Base-by-base conservation (phyloP, 1,140 invertebrate species). In the Drosophila ficusphila region DNA sequence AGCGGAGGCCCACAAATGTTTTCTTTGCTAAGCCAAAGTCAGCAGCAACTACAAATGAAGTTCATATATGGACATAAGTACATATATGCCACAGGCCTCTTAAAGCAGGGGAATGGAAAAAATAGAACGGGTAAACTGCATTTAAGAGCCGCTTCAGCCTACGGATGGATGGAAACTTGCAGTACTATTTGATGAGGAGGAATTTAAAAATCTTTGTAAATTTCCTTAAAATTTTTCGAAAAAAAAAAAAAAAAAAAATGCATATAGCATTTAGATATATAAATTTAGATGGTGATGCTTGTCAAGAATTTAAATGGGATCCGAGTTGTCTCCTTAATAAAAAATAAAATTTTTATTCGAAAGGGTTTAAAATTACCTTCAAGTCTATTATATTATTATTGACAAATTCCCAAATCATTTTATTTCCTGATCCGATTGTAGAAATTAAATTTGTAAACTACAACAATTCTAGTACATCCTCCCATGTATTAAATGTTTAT, bases 1-100 rank as follows among this genome's bases (percentile, higher is more conserved):
- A 64, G 62, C 58, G 44, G 48, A 47, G 36, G 6, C 57, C 78
- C 69, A 58, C 79, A 74, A 79, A 79, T 86, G 82, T 79, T 79
- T 86, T 81, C 68, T 64, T 79, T 85, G 41, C 33, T 44, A 70
- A 85, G 71, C 51, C 61, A 58, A 76, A 52, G 68, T 61, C 58
- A 56, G 41, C 53, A 54, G 49, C 36, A 61, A 51, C 73, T 61
- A 36, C 41, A 58, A 71, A 44, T 31, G 51, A 52, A 64, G 64
- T 71, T 71, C 64, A 42, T 19, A 64, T 23, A 64, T 61, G 56
- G 25, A n/a, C 12, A 29, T 61, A 47, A 14, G 5, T 27, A 27
- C 27, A 42, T 33, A 18, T 41, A 12, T 64, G 27, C 29, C 8
- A 14, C n/a, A 46, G 60, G 54, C 54, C 38, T 62, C 27, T 1